These are phyloP conservation scores for Cylas formicarius DNA, from an alignment of 1,140 invertebrate genomes.

Conservation along the genomic window DNA sequence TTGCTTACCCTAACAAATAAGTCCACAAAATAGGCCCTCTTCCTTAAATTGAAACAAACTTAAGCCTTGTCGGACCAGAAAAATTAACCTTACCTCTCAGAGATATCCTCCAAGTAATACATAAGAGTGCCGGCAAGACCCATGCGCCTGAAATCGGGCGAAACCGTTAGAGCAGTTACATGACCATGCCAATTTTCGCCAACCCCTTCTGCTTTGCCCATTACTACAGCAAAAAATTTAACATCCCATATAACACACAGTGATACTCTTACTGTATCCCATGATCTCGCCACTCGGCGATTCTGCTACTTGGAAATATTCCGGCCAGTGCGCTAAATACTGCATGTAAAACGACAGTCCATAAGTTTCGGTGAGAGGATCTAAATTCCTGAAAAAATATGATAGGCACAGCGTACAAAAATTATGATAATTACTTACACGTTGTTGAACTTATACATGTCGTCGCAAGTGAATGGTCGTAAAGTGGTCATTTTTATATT, in stretches of 20 bases:
- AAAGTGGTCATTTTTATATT: slow-evolving; percentile 87
- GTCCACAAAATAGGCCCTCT: slow-evolving; percentile 97
- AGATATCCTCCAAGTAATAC: slow-evolving; percentile 90
- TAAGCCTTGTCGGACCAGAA: slow-evolving; percentile 1
- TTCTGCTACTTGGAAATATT: slow-evolving; percentile 96
- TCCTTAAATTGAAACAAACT: slow-evolving; percentile 55
- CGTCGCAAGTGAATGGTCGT: slow-evolving; percentile 86
- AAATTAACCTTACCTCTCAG: slow-evolving; percentile 70
- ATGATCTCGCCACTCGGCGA: slow-evolving; percentile 92
- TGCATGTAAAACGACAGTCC: slow-evolving; percentile 96
- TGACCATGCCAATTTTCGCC: slow-evolving; percentile 98
- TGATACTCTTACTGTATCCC: slow-evolving; percentile 90
- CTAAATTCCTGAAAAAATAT: slow-evolving; percentile 74
- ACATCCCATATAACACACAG: slow-evolving; percentile 5
- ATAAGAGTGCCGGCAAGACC: slow-evolving; percentile 92
- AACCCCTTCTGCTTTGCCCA: slow-evolving; percentile 97
- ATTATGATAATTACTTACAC: slow-evolving; percentile 63
- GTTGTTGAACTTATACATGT: slow-evolving; percentile 94
- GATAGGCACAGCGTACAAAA: neutral
- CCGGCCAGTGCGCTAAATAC: slow-evolving; percentile 97
- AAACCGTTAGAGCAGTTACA: slow-evolving; percentile 96
- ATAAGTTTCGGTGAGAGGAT: slow-evolving; percentile 96
- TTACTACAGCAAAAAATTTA: slow-evolving; percentile 67
- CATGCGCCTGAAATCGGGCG: slow-evolving; percentile 83
- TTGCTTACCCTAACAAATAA: slow-evolving; percentile 97